A percentile compares a stretch with the other conserved stretches of the same genome.
Evolutionary conservation across 2,113 vertebrate genomes (phyloP).

Genomic region (Anas platyrhynchos): DNA sequence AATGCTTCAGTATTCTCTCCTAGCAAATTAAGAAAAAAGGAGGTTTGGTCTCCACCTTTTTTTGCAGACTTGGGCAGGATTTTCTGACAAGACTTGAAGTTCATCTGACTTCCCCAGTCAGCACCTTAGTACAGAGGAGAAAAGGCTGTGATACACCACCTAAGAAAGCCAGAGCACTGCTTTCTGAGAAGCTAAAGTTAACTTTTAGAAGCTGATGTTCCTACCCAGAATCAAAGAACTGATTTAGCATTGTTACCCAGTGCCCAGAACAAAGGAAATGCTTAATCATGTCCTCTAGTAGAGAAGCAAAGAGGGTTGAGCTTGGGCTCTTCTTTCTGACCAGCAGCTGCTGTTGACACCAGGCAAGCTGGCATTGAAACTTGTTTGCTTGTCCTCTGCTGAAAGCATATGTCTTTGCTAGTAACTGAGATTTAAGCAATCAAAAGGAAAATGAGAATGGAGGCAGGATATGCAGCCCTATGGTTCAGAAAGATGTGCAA

Average conservation of each 20-base stretch:
- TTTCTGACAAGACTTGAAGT: background rate
- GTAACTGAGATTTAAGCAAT: constrained; percentile 1
- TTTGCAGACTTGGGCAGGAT: background rate
- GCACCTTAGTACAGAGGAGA: background rate
- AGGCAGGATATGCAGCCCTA: background rate
- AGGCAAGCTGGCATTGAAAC: background rate
- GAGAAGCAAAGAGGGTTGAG: background rate
- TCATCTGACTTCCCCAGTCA: background rate
- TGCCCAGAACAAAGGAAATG: background rate
- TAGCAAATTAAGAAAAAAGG: background rate
- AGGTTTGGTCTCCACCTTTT: background rate
- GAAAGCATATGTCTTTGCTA: constrained; percentile 23
- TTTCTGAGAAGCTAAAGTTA: background rate
- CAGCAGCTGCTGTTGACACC: constrained; percentile 45
- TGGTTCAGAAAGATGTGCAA: background rate
- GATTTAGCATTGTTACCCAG: background rate
- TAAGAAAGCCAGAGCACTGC: background rate
- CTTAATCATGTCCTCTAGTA: background rate
- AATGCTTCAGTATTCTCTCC: background rate
- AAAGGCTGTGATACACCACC: background rate
- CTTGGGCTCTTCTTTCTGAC: background rate
- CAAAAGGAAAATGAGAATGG: background rate
- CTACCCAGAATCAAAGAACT: background rate
- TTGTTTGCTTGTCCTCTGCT: background rate
- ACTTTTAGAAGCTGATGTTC: background rate